Base-by-base conservation (phyloP, 1,140 invertebrate species). In the Cylas formicarius region DNA sequence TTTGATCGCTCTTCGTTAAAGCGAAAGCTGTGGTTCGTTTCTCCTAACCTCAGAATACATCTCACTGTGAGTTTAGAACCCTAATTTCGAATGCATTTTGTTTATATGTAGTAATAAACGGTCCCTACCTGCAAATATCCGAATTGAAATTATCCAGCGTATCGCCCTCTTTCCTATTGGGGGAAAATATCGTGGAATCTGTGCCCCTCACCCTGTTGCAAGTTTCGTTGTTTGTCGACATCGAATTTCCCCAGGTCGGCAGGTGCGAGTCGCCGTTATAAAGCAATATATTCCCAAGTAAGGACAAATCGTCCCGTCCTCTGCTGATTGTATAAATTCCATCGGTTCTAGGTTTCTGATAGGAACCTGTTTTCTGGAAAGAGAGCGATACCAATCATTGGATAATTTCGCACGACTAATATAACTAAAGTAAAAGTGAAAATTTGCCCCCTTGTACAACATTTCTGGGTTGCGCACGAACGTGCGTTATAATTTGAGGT, bases 81-180 rank as follows among this genome's bases (percentile, higher is more conserved):
- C 14, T 11, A 11, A 11, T 28, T 2, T 28, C 14, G 27, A 28
- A 11, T 28, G 27, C 8, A 11, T 28, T 28, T 11, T 28, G 27
- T 28, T 11, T 28, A 11, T 11, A 28, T 28, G 27, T 28, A 28
- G 7, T 28, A 28, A 11, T 13, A 34, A 34, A n/a, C n/a, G n/a
- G n/a, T n/a, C n/a, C 32, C 24, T 66, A 75, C 70, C 77, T 74
- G 64, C 77, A 80, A 20, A 80, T 65, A 44, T 79, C 74, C 2
- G 74, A 69, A 31, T 72, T 70, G 50, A 72, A 79, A 11, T 71
- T 69, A 37, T 72, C 68, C 2, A 80, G 44, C 4, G 67, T 63
- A 3, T 67, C 62, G 8, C 66, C 58, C 7, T 58, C 45, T 5
- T 57, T 66, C 17, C 70, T 56, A n/a, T 72, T 64, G 0, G 77